These are phyloP conservation scores for Cantharis lateralis DNA, from an alignment of 2,888 invertebrate species.

Conservation along the genomic window DNA sequence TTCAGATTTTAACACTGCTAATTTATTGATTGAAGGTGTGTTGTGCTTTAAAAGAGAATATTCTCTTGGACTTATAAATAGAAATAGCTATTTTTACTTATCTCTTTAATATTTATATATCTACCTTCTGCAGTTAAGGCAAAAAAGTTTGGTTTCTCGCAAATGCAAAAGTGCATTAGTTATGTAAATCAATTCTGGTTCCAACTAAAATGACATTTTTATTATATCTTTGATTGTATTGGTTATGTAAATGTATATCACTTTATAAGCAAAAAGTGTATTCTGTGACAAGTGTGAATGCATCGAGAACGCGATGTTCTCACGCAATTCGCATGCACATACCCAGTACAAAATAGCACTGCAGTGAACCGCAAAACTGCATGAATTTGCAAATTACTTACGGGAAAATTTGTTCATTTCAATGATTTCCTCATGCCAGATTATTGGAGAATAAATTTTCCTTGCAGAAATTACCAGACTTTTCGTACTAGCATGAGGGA, in stretches of 20 bases:
- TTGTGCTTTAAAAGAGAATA: background rate
- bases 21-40: background rate
- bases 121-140: background rate
- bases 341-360: background rate
- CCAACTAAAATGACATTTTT: slow-evolving; percentile 8
- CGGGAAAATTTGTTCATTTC: background rate
- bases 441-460: background rate
- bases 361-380: background rate
- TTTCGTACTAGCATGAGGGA: background rate
- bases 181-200: background rate
- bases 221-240: slow-evolving; percentile 11
- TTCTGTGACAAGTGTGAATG: slow-evolving; percentile 37
- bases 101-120: background rate
- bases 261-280: slow-evolving; percentile 37
- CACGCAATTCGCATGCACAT: slow-evolving; percentile 37
- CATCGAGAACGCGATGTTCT: slow-evolving; percentile 41
- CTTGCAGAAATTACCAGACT: background rate
- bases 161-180: background rate
- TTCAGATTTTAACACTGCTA: background rate
- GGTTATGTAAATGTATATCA: slow-evolving; percentile 35
- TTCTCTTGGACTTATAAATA: background rate
- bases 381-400: background rate
- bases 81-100: background rate
- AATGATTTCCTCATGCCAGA: background rate
- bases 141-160: background rate